Evolutionary conservation across 2,888 invertebrate genomes (phyloP).

Genomic region (Phaedon cochleariae): DNA sequence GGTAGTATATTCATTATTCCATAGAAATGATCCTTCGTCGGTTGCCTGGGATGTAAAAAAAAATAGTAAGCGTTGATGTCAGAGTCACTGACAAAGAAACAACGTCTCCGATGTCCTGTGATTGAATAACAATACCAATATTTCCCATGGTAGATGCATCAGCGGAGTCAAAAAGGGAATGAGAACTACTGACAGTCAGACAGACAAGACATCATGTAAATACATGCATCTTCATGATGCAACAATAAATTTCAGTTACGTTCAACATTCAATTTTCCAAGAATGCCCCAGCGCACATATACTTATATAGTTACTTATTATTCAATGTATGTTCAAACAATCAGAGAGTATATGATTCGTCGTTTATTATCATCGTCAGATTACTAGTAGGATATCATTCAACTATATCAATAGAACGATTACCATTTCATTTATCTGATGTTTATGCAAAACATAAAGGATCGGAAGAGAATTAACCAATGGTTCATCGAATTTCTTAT

Average conservation of each 20-base stretch:
- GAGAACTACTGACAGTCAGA: conserved; percentile 17
- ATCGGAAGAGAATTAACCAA: not conserved
- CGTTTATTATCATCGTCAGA: not conserved
- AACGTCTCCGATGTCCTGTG: conserved; percentile 14
- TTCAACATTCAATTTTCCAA: conserved; percentile 13
- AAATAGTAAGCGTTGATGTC: conserved; percentile 11
- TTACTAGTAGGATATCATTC: conserved; percentile 3
- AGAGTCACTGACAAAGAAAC: too few relatives aligned
- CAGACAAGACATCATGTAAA: conserved; percentile 25
- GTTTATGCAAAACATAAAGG: not conserved
- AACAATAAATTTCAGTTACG: conserved; percentile 21
- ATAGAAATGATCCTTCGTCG: too few relatives aligned
- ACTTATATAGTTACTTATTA: conserved; percentile 7
- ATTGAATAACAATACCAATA: conserved; percentile 32
- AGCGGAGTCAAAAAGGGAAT: conserved; percentile 18
- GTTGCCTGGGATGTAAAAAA: too few relatives aligned
- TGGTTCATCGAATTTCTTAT: not conserved
- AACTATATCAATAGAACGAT: conserved; percentile 8
- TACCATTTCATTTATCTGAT: not conserved
- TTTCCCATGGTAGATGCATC: conserved; percentile 24
- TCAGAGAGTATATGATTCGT: conserved; percentile 9
- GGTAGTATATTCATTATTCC: too few relatives aligned
- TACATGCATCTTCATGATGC: conserved; percentile 26
- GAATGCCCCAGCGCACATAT: not conserved
- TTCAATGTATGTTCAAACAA: conserved; percentile 11